phyloP scores from a whole-genome alignment of 2,113 vertebrate genomes.

The Sinocyclocheilus anshuiensis region DNA sequence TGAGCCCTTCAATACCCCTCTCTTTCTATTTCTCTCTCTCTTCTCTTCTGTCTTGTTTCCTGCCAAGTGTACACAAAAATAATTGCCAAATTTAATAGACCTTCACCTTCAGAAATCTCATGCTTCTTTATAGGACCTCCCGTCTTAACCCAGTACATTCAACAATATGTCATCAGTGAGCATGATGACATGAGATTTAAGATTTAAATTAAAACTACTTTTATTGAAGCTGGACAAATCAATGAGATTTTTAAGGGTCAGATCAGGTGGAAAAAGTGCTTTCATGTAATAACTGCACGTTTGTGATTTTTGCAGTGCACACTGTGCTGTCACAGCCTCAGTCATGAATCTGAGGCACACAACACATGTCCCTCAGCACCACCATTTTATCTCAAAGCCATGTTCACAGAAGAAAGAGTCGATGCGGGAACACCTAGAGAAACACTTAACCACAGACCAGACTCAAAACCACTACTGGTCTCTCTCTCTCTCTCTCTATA shows the following conservation, averaged over 20 bases:
- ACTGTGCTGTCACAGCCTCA: background rate
- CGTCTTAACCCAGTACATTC: conserved; percentile 44
- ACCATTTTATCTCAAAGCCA: conserved; percentile 50
- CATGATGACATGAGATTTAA: too few relatives aligned
- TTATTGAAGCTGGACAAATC: background rate
- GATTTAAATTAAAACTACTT: background rate
- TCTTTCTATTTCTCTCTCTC: background rate
- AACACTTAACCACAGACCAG: background rate
- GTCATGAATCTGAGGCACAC: background rate
- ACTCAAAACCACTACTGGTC: background rate
- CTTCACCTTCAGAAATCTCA: conserved; percentile 25
- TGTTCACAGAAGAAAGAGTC: conserved; percentile 10
- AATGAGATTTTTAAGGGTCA: background rate
- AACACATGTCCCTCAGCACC: conserved; percentile 49
- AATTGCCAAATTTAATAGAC: conserved; percentile 13
- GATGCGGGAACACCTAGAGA: background rate
- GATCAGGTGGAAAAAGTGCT: background rate
- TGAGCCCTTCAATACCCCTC: conserved; percentile 16
- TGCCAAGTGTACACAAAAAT: conserved; percentile 17
- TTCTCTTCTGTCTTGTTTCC: background rate
- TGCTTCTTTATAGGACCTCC: background rate
- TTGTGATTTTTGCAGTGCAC: background rate
- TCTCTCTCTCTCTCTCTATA: too few relatives aligned
- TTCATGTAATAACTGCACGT: background rate
- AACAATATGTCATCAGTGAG: conserved; percentile 44